Conservation (phyloP, 2,888 invertebrate species). For the Epistrophella euchroma region DNA sequence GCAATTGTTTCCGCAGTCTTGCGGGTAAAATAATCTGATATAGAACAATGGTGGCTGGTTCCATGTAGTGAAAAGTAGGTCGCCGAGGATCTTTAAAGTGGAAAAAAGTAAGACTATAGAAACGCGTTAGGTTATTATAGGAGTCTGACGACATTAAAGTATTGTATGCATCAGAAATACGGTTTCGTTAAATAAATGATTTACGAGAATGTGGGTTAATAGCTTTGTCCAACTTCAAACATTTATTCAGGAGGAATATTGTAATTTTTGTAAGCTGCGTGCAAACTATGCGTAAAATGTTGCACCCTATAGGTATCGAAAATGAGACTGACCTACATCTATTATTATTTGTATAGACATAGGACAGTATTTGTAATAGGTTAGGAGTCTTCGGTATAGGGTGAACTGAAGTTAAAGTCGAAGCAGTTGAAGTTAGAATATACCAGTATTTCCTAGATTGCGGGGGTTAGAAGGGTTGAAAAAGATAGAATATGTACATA, state of each 20-base stretch:
- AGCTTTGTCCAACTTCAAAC: slow-evolving; percentile 3
- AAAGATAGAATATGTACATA: too few species aligned
- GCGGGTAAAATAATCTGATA: slow-evolving; percentile 44
- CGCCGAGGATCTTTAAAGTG: slow-evolving; percentile 40
- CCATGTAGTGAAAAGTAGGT: slow-evolving; percentile 12
- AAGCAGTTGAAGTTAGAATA: too few species aligned
- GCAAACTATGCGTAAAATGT: slow-evolving; percentile 1
- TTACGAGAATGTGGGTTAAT: slow-evolving; percentile 19
- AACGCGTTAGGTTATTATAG: slow-evolving; percentile 12
- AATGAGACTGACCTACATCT: neutral
- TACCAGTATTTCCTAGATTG: too few species aligned
- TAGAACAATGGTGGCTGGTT: slow-evolving; percentile 50
- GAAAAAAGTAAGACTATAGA: neutral
- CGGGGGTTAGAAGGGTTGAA: too few species aligned
- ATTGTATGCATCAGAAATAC: slow-evolving; percentile 2
- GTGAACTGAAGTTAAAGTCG: too few species aligned
- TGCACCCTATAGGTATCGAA: neutral
- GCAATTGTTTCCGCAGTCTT: slow-evolving; percentile 69
- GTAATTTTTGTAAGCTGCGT: neutral
- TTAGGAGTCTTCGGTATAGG: too few species aligned
- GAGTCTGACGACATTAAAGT: neutral
- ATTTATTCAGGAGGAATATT: slow-evolving; percentile 4
- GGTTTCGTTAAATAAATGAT: neutral
- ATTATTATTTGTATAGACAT: too few species aligned
- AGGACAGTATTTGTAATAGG: too few species aligned